Conservation (phyloP, 2,888 invertebrate species). For the Athrips mouffetella region DNA sequence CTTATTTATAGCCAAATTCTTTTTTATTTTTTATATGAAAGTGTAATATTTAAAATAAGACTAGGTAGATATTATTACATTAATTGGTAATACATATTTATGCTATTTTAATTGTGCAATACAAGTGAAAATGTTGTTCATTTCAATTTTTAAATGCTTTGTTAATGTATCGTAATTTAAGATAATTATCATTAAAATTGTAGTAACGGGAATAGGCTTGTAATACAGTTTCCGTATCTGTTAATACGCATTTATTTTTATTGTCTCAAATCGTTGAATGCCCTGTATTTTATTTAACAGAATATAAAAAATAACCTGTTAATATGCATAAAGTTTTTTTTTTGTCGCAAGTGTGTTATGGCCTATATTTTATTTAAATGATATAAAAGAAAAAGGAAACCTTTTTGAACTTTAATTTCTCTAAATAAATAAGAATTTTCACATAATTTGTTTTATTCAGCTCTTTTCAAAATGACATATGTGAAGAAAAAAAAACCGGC, state of each 20-base stretch:
- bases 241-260: constrained; percentile 46
- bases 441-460: constrained; percentile 46
- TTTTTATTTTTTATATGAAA: constrained; percentile 23
- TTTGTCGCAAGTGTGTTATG: constrained; percentile 44
- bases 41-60: constrained; percentile 19
- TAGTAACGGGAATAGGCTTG: constrained; percentile 67
- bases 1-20: constrained; percentile 12
- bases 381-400: constrained; percentile 49
- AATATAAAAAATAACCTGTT: no score
- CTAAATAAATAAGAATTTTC: constrained; percentile 67
- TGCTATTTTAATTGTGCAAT: constrained; percentile 71
- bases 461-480: not conserved
- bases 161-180: constrained; percentile 56
- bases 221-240: constrained; percentile 61
- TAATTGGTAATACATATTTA: constrained; percentile 26
- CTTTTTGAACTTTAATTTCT: constrained; percentile 61
- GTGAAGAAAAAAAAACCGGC: no score
- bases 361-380: constrained; percentile 43
- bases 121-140: constrained; percentile 59
- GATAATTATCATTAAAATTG: constrained; percentile 61
- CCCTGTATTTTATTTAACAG: constrained; percentile 39
- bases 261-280: constrained; percentile 44
- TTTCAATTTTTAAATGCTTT: constrained; percentile 56
- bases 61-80: constrained; percentile 23
- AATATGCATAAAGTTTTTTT: constrained; percentile 38